A percentile compares a stretch with the other conserved stretches of the same genome.
Evolutionary conservation across 2,888 invertebrate genomes (phyloP).

Genomic region (Melanotus villosus): DNA sequence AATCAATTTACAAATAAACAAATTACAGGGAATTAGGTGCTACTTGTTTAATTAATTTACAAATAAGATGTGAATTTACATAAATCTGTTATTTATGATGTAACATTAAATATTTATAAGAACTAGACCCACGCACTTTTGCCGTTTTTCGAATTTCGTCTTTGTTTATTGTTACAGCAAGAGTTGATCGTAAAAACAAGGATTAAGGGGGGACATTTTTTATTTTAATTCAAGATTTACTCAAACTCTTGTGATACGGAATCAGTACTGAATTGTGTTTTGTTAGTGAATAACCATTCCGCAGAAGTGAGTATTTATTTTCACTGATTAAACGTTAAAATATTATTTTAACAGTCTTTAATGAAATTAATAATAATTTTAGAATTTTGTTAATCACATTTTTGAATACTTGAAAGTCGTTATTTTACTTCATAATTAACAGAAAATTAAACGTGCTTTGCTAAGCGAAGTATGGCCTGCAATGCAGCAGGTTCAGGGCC

Average conservation of each 20-base stretch:
- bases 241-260: background rate
- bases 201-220: conserved; percentile 21
- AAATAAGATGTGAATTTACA: conserved; percentile 9
- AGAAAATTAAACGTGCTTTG: too few relatives aligned
- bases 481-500: too few relatives aligned
- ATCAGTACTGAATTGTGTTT: conserved; percentile 20
- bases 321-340: too few relatives aligned
- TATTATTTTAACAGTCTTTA: too few relatives aligned
- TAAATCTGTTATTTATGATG: conserved; percentile 21
- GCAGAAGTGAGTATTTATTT: background rate
- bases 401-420: too few relatives aligned
- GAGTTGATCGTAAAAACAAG: background rate
- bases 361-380: too few relatives aligned
- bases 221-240: conserved; percentile 1
- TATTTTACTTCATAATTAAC: too few relatives aligned
- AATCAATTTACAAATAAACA: background rate
- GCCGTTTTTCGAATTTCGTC: background rate
- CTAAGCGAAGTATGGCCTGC: too few relatives aligned
- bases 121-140: conserved; percentile 23
- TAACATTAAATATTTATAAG: conserved; percentile 20
- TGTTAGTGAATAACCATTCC: conserved; percentile 6
- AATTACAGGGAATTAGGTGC: background rate
- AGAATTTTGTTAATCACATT: too few relatives aligned
- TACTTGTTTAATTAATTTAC: conserved; percentile 13
- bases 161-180: conserved; percentile 13